Percentiles rank a stretch among this genome's conserved stretches.
phyloP scores from a whole-genome alignment of 2,113 vertebrate genomes.

The Pelodiscus sinensis region DNA sequence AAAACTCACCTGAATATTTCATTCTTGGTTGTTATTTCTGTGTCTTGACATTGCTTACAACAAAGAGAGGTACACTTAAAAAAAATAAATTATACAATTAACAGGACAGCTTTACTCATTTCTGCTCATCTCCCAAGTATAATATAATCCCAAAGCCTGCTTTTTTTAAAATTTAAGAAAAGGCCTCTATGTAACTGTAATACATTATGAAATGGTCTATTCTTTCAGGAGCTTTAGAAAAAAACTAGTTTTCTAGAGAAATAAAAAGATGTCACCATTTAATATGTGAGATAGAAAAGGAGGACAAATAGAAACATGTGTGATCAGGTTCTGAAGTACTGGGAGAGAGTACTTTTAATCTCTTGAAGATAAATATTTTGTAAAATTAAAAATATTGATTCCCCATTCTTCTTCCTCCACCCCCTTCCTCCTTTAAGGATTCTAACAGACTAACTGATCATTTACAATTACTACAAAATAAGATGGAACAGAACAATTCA shows the following conservation, averaged over 20 bases:
- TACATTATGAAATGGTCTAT: background rate
- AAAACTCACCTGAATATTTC: slow-evolving; percentile 96
- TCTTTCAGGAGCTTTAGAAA: background rate
- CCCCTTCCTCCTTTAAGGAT: background rate
- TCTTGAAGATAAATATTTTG: background rate
- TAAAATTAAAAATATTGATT: slow-evolving; percentile 8
- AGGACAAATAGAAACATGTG: slow-evolving; percentile 22
- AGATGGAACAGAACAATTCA: background rate
- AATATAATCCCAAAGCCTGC: too few species aligned
- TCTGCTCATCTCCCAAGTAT: background rate
- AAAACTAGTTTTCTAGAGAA: background rate
- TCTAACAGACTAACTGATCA: background rate
- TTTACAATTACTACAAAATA: background rate
- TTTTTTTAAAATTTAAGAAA: background rate
- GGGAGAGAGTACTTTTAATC: slow-evolving; percentile 26
- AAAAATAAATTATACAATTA: background rate
- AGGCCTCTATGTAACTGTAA: background rate
- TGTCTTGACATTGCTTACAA: slow-evolving; percentile 96
- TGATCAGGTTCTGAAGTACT: background rate
- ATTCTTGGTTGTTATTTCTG: slow-evolving; percentile 97
- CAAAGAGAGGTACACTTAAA: slow-evolving; percentile 94
- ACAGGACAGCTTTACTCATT: background rate
- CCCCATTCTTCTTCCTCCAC: background rate
- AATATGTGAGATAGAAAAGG: background rate
- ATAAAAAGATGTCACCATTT: background rate